Base-by-base conservation (phyloP, 2,888 invertebrate genomes). In the Stenichneumon culpator region DNA sequence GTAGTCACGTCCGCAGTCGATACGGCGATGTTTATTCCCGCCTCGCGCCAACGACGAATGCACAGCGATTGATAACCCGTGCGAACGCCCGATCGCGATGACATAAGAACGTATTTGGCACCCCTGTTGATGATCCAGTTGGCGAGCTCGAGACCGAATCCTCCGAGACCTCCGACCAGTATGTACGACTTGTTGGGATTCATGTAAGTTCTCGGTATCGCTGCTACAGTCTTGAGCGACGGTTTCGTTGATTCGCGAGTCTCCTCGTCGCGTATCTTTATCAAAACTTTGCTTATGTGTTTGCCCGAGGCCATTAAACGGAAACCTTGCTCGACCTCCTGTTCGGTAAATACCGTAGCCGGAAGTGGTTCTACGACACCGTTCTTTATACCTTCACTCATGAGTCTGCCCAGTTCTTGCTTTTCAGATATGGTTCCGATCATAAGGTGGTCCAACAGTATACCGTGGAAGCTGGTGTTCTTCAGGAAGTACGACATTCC, bases 391-490 rank as follows among this genome's bases (percentile, higher is more conserved):
- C 99, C 99, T 86, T 98, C 97, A 44, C 95, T 95, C 0, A 99
- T 96, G 88, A 99, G 95, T 60, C 95, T 94, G 25, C 97, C 96
- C 39, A 99, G 97, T 89, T 96, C 96, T 87, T 94, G 94, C 94
- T 97, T 97, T 82, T 98, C 97, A 79, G 95, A 95, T n/a, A n/a
- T n/a, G n/a, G n/a, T n/a, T n/a, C n/a, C 69, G 95, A 95, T 97
- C 98, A 99, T 98, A 83, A 99, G 95, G 60, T 98, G 97, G 94
- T 99, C 99, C 91, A 99, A 95, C 54, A 99, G 95, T 92, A 99
- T 99, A 88, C 99, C 99, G 94, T 99, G 99, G 96, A 99, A 99
- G 19, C 98, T 97, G 16, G 98, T 97, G 94, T 99, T 99, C 94
- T 98, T 99, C 90, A 99, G 94, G 95, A 99, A 99, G 28, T 99